Conservation (phyloP, 2,113 vertebrate species). For the Smithornis capensis region DNA sequence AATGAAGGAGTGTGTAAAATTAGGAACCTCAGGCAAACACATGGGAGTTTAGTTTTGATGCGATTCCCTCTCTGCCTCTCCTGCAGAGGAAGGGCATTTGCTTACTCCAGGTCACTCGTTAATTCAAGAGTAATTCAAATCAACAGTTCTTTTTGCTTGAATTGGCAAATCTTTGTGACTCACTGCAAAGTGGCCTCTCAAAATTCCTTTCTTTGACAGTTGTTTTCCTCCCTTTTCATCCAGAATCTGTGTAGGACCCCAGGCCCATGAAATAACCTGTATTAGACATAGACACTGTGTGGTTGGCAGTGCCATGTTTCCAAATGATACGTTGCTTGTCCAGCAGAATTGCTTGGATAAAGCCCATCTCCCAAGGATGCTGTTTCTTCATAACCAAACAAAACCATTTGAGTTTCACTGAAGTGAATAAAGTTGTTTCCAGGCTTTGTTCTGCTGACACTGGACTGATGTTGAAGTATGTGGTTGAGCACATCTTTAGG, state of each 20-base stretch:
- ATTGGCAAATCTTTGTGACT: neutral
- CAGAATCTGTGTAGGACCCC: neutral
- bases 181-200: neutral
- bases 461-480: neutral
- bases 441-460: neutral
- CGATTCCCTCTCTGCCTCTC: neutral
- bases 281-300: neutral
- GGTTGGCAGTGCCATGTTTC: neutral
- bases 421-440: neutral
- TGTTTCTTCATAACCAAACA: neutral
- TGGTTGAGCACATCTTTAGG: neutral
- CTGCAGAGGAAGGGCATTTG: neutral
- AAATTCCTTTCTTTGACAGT: neutral
- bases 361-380: neutral
- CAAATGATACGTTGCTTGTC: neutral
- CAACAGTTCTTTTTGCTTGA: neutral
- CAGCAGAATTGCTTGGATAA: neutral
- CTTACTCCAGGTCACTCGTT: neutral
- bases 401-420: neutral
- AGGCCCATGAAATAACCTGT: neutral
- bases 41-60: neutral
- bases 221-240: neutral
- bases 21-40: neutral
- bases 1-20: neutral
- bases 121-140: neutral